Percentiles rank a stretch among this genome's conserved stretches.
phyloP scores from a whole-genome alignment of 1,140 invertebrate species.

The Phymastichus coffea region DNA sequence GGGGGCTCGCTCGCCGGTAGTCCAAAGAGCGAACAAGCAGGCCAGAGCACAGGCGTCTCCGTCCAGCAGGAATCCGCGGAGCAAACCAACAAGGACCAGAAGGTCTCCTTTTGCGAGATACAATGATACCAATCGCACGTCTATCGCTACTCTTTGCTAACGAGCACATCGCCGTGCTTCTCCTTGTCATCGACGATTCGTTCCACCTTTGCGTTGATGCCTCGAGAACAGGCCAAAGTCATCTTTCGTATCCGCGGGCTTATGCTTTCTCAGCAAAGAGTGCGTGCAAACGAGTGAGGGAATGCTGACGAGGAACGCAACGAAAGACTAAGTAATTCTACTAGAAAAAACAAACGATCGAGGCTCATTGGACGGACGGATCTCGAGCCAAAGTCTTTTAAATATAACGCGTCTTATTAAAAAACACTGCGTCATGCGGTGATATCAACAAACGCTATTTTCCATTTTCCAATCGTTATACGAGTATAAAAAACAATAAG shows the following conservation, averaged over 20 bases:
- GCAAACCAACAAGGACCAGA: slow-evolving; percentile 62
- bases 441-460: not conserved
- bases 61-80: slow-evolving; percentile 17
- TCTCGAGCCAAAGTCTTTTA: not conserved
- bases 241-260: no score
- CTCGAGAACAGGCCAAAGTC: no score
- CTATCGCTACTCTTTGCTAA: no score
- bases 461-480: not conserved
- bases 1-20: slow-evolving; percentile 57
- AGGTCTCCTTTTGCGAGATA: slow-evolving; percentile 69
- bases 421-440: no score
- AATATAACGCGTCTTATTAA: no score
- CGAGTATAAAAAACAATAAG: no score
- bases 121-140: slow-evolving; percentile 56
- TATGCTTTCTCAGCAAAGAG: no score
- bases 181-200: no score
- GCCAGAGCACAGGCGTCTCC: not conserved
- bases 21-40: slow-evolving; percentile 47
- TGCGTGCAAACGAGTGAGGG: no score
- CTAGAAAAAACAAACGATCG: not conserved
- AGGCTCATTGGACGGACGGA: not conserved
- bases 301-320: not conserved
- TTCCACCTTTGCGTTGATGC: no score
- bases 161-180: no score
- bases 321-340: not conserved